These are phyloP conservation scores for Chrysomallon squamiferum DNA, from an alignment of 1,140 invertebrate species.

Conservation along the genomic window DNA sequence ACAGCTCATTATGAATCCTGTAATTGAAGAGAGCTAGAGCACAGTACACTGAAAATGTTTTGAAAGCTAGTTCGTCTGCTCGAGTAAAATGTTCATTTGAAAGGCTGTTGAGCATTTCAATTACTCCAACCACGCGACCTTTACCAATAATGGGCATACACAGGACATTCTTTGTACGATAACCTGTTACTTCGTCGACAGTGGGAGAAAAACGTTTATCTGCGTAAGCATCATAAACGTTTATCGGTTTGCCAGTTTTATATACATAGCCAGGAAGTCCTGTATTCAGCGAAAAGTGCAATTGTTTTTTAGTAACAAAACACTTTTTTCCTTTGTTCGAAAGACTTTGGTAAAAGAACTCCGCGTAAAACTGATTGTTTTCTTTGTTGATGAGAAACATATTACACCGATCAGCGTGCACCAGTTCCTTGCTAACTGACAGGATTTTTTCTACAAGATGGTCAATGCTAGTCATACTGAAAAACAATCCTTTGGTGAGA, in stretches of 20 bases:
- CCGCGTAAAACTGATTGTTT: conserved; percentile 76
- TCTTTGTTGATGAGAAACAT: conserved; percentile 76
- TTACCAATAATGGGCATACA: conserved; percentile 49
- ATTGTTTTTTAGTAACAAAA: conserved; percentile 41
- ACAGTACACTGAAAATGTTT: conserved; percentile 48
- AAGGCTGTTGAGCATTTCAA: conserved; percentile 42
- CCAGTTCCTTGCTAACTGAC: conserved; percentile 74
- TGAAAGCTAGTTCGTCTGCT: conserved; percentile 41
- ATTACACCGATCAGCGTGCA: conserved; percentile 79
- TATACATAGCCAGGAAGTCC: too few relatives aligned
- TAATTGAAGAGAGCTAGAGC: conserved; percentile 43
- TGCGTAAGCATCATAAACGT: too few relatives aligned
- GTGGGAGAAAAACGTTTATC: conserved; percentile 55
- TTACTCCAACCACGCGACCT: conserved; percentile 43
- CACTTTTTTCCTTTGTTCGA: conserved; percentile 19
- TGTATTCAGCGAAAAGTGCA: not conserved
- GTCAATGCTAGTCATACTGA: conserved; percentile 83
- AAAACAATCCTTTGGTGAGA: conserved; percentile 71
- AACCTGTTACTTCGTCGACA: conserved; percentile 79
- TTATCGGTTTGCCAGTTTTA: too few relatives aligned
- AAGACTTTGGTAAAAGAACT: conserved; percentile 77
- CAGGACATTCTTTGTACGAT: conserved; percentile 69
- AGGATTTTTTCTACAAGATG: conserved; percentile 78
- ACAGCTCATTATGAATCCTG: conserved; percentile 15
- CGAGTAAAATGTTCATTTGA: conserved; percentile 32